Conservation (phyloP, 2,797 vertebrate genomes). For the Sebastes itinus region DNA sequence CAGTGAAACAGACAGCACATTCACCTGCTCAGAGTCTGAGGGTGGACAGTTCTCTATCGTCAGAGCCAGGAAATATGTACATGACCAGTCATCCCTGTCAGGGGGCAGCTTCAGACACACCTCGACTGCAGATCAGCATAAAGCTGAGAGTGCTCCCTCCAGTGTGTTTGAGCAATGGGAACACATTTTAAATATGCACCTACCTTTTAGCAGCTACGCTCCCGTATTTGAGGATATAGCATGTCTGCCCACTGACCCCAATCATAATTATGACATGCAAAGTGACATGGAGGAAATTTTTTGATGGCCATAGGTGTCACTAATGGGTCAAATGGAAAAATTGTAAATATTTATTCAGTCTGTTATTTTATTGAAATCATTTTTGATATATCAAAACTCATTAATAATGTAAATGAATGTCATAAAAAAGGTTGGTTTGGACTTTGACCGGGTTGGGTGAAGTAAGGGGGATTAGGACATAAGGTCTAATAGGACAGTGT, state of each 20-base stretch:
- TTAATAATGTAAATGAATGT: neutral
- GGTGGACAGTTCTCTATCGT: slow-evolving; percentile 47
- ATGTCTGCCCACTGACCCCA: slow-evolving; percentile 50
- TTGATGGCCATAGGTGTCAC: slow-evolving; percentile 38
- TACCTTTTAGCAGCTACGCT: slow-evolving; percentile 71
- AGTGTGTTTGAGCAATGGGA: slow-evolving; percentile 61
- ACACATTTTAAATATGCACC: slow-evolving; percentile 62
- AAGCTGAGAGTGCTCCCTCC: slow-evolving; percentile 1
- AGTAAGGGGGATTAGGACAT: no score
- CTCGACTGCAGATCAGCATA: slow-evolving; percentile 11
- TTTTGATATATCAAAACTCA: neutral
- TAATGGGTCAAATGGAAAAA: neutral
- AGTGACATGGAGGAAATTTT: slow-evolving; percentile 81
- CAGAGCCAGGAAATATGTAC: slow-evolving; percentile 15
- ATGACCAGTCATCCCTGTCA: slow-evolving; percentile 27
- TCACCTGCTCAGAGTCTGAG: slow-evolving; percentile 70
- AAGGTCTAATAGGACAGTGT: no score
- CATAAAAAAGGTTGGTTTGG: neutral
- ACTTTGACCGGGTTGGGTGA: neutral
- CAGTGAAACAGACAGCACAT: slow-evolving; percentile 70
- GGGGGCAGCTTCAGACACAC: neutral
- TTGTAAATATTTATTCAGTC: neutral
- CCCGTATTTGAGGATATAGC: slow-evolving; percentile 82
- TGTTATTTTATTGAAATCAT: neutral
- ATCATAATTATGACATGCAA: slow-evolving; percentile 50